These are phyloP conservation scores for Colistium nudipinnis DNA, from an alignment of 2,113 vertebrate genomes.

Conservation along the genomic window DNA sequence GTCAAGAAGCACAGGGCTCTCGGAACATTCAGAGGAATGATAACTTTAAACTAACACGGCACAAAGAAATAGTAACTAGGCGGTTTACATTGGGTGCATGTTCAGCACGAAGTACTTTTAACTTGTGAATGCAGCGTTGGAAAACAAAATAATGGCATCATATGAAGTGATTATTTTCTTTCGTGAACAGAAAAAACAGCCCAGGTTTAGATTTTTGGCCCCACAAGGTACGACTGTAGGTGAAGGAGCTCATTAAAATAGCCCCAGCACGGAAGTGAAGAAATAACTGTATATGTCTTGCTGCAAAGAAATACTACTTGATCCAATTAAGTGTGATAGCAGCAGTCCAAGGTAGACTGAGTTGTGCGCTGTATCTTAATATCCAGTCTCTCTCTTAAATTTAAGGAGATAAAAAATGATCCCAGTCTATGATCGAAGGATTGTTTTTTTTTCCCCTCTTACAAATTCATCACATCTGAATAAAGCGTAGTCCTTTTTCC, in stretches of 20 bases:
- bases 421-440: constrained; percentile 51
- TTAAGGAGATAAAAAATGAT: constrained; percentile 63
- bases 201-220: constrained; percentile 44
- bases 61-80: too few relatives aligned
- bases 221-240: constrained; percentile 48
- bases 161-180: neutral
- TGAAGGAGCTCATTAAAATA: constrained; percentile 66
- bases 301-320: constrained; percentile 59
- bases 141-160: constrained; percentile 1
- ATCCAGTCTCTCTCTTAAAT: constrained; percentile 43
- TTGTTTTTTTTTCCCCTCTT: too few relatives aligned
- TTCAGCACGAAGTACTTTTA: constrained; percentile 19
- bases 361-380: constrained; percentile 37
- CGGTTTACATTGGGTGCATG: constrained; percentile 2
- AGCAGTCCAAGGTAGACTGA: constrained; percentile 43
- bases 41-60: neutral
- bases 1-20: constrained; percentile 2
- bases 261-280: constrained; percentile 42
- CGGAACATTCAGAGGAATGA: neutral
- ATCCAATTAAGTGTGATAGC: constrained; percentile 66
- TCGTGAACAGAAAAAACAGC: constrained; percentile 17
- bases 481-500: constrained; percentile 10
- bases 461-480: constrained; percentile 45
- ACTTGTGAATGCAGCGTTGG: constrained; percentile 9
- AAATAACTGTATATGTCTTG: constrained; percentile 49